Evolutionary conservation across 2,797 vertebrate genomes (phyloP).

Genomic region (Anisognathus igniventris): DNA sequence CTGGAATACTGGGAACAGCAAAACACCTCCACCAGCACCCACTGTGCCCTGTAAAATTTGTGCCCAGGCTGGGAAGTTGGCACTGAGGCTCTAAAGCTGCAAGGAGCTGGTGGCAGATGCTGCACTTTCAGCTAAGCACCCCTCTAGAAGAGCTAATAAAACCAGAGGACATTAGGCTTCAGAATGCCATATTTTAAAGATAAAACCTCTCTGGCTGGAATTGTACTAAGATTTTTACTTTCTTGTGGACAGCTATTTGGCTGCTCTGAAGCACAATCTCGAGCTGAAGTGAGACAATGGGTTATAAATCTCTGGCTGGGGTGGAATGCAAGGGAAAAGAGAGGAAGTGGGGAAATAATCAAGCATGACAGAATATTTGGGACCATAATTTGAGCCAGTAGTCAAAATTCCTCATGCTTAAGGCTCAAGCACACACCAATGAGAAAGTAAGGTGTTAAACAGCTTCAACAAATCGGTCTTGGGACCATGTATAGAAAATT

Average conservation of each 20-base stretch:
- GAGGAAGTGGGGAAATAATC: neutral
- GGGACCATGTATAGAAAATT: neutral
- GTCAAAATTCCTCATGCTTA: neutral
- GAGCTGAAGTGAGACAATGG: neutral
- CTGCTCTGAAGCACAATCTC: neutral
- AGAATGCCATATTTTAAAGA: neutral
- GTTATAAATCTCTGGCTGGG: neutral
- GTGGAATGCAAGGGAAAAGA: accelerated
- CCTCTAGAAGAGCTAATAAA: neutral
- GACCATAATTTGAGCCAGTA: neutral
- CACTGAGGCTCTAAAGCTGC: neutral
- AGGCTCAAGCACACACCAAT: neutral
- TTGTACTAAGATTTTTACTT: neutral
- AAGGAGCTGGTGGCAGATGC: neutral
- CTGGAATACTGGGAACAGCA: neutral
- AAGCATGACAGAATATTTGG: neutral
- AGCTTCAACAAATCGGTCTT: neutral
- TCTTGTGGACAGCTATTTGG: neutral
- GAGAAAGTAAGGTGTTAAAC: neutral
- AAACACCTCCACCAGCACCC: neutral
- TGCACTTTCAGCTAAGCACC: conserved; percentile 36
- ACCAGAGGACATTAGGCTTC: neutral
- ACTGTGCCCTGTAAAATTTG: neutral
- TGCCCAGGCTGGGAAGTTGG: neutral
- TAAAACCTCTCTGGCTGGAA: neutral